Conservation (phyloP, 1,140 invertebrate genomes). For the Drosophila prosaltans region DNA sequence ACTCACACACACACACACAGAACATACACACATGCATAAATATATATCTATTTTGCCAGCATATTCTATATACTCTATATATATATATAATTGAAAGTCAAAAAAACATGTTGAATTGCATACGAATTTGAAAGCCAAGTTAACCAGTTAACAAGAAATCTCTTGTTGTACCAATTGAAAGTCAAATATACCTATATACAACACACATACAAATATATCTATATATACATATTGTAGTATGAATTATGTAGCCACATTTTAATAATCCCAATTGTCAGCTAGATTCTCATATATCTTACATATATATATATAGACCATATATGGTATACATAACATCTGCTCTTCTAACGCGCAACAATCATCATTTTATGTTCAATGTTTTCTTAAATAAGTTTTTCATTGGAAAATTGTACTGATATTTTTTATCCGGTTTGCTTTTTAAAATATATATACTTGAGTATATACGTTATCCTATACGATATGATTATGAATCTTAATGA, state of each 20-base stretch:
- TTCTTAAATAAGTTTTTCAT: conserved; percentile 13
- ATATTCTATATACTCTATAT: conserved; percentile 50
- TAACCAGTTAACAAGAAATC: conserved; percentile 50
- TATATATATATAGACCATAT: conserved; percentile 1
- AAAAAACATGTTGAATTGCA: conserved; percentile 49
- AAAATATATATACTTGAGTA: conserved; percentile 29
- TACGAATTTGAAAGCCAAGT: conserved; percentile 72
- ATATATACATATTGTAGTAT: conserved; percentile 40
- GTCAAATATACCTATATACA: conserved; percentile 30
- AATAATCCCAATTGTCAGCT: conserved; percentile 32
- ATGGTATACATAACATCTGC: conserved; percentile 1
- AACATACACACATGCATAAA: conserved; percentile 35
- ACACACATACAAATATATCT: conserved; percentile 12
- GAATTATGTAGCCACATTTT: conserved; percentile 27
- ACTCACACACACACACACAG: conserved; percentile 29
- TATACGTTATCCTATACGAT: conserved; percentile 55
- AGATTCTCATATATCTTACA: conserved; percentile 21
- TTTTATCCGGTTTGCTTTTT: conserved; percentile 5
- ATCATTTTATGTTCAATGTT: conserved; percentile 41
- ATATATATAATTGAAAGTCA: conserved; percentile 46
- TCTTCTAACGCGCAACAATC: conserved; percentile 54
- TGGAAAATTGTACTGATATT: conserved; percentile 63
- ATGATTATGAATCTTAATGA: conserved; percentile 58
- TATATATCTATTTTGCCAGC: conserved; percentile 68
- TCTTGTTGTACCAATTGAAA: conserved; percentile 7